Evolutionary conservation across 1,140 invertebrate species (phyloP), one percentile per base, ranked within the genome.

Genomic region (Sesamia nonagrioides): DNA sequence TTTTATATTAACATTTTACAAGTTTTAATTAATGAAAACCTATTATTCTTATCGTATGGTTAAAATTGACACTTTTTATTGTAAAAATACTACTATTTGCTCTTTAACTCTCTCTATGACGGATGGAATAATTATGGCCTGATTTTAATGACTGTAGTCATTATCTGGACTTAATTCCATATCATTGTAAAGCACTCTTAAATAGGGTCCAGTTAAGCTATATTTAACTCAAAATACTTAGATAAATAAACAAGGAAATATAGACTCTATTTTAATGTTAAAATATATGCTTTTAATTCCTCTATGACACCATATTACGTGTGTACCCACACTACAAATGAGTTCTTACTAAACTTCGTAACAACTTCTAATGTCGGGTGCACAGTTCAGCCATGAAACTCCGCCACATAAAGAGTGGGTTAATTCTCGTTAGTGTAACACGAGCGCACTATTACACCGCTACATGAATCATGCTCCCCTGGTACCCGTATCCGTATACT

Each of bases 361-460:
- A 35, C 27, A 54, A 71, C 27, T 71, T 71, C 45, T 71, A 54
- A 37, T 37, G 48, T 37, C 54, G 6, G 42, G 66, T 69, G 48
- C 68, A 71, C 18, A 54, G 68, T 52, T 71, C 4, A 71, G 48
- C 27, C 61, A 15, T 54, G 68, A 54, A 54, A 35, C 50, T 71
- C 68, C 15, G 68, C 33, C 17, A 50, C 50, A 37, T 71, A 71
- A 71, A 71, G 68, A 71, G 50, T 54, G 27, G 48, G 68, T 71
- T 71, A 37, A 71, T 71, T 71, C 68, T 71, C 17, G 40, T 71
- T 71, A 71, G 50, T 27, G 68, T 54, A 54, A 71, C 54, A 54
- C 15, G 68, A 35, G 68, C 45, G 40, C 66, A 48, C 18, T 69
- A 69, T 69, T 71, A 71, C 66, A 71, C 37, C 13, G 15, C 68